Conservation (phyloP, 2,888 invertebrate species). For the Disparrhopalites patrizii region DNA sequence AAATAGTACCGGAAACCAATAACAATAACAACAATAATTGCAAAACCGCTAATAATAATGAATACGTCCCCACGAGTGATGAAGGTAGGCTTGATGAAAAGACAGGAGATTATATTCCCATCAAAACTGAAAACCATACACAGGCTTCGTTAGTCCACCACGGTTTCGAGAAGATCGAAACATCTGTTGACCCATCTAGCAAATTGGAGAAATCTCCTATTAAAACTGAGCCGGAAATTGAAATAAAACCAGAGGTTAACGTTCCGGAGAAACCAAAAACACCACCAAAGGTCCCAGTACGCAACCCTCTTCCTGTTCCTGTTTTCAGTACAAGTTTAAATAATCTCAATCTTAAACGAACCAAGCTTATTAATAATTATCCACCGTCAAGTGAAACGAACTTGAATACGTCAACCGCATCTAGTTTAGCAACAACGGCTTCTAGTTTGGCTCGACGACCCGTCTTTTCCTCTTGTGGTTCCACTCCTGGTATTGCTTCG, state of each 20-base stretch:
- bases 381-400: constrained; percentile 1
- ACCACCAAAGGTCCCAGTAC: constrained; percentile 1
- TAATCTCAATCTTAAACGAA: constrained; percentile 36
- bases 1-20: no score
- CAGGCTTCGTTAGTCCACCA: no score
- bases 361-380: constrained; percentile 20
- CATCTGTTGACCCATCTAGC: no score
- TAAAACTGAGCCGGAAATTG: no score
- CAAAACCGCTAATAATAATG: no score
- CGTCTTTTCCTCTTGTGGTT: constrained; percentile 26
- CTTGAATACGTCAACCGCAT: constrained; percentile 35
- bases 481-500: constrained; percentile 25
- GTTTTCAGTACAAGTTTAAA: constrained; percentile 43
- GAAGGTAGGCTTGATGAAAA: not conserved
- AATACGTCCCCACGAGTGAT: not conserved
- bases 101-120: not conserved
- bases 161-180: no score
- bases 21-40: no score
- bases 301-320: constrained; percentile 32
- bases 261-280: constrained; percentile 8
- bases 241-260: not conserved
- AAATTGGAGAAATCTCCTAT: no score
- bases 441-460: constrained; percentile 38
- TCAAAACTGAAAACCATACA: not conserved
- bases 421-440: constrained; percentile 39